Evolutionary conservation across 2,113 vertebrate species (phyloP).

Genomic region (Phylloscopus trochilus): DNA sequence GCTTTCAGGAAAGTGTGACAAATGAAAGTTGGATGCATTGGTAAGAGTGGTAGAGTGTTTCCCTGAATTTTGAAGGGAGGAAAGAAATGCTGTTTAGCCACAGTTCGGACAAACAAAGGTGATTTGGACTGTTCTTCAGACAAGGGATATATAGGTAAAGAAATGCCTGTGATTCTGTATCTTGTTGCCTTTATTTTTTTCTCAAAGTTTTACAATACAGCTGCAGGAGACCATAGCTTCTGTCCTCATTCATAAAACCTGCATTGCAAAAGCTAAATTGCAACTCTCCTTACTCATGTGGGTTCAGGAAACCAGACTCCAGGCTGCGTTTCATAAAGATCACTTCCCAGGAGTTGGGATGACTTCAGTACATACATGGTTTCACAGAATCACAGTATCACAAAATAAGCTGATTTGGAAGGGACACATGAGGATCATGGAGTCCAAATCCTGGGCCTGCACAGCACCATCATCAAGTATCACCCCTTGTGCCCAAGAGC

Average conservation of each 20-base stretch:
- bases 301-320: not conserved
- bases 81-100: not conserved
- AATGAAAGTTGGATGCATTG: not conserved
- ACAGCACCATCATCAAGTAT: accelerated
- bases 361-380: accelerated
- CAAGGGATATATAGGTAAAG: not conserved
- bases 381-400: not conserved
- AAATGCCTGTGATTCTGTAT: not conserved
- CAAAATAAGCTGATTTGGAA: not conserved
- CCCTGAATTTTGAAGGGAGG: not conserved
- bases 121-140: not conserved
- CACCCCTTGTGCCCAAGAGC: not conserved
- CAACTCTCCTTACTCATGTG: not conserved
- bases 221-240: not conserved
- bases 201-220: not conserved
- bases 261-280: not conserved
- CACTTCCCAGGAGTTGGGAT: not conserved
- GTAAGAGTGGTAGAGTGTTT: not conserved
- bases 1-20: not conserved
- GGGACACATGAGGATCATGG: not conserved
- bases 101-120: not conserved
- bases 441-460: not conserved
- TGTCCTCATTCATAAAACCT: not conserved
- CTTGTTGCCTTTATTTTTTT: not conserved
- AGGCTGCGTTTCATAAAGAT: not conserved